These are phyloP conservation scores for Hoplostethus mediterraneus DNA, from an alignment of 2,797 vertebrate species.

Conservation along the genomic window DNA sequence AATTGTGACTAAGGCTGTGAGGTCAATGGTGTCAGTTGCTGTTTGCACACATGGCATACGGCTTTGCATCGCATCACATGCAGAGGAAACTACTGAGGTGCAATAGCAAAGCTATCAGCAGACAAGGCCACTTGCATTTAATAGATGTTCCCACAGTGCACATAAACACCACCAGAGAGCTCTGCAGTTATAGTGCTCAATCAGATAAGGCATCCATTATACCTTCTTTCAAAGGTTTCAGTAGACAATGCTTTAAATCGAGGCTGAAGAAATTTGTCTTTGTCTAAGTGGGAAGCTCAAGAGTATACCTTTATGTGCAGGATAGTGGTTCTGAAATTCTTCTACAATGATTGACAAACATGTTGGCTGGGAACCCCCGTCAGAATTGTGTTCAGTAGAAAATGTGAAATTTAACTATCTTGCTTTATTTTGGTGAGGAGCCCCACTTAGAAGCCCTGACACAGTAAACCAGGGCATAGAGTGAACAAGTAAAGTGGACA, in stretches of 20 bases:
- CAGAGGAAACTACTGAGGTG: neutral
- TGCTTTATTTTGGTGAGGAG: neutral
- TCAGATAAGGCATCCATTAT: neutral
- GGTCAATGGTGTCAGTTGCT: conserved; percentile 39
- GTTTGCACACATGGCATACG: conserved; percentile 47
- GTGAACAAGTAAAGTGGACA: neutral
- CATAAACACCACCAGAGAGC: neutral
- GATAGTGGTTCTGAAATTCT: neutral
- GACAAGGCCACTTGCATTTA: conserved; percentile 33
- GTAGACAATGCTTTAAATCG: no score
- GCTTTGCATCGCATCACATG: conserved; percentile 4
- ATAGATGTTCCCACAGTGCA: conserved; percentile 16
- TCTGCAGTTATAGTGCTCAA: no score
- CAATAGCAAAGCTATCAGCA: conserved; percentile 10
- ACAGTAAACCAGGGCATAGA: neutral
- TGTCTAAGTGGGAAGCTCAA: neutral
- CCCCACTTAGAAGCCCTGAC: neutral
- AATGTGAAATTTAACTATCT: neutral
- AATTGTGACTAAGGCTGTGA: conserved; percentile 36
- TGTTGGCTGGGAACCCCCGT: no score
- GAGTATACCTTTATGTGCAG: neutral
- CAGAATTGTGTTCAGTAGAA: neutral
- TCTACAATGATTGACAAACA: no score
- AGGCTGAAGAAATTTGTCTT: neutral
- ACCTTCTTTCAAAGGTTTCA: no score